phyloP scores from a whole-genome alignment of 1,140 invertebrate species.

The Colletes gigas region DNA sequence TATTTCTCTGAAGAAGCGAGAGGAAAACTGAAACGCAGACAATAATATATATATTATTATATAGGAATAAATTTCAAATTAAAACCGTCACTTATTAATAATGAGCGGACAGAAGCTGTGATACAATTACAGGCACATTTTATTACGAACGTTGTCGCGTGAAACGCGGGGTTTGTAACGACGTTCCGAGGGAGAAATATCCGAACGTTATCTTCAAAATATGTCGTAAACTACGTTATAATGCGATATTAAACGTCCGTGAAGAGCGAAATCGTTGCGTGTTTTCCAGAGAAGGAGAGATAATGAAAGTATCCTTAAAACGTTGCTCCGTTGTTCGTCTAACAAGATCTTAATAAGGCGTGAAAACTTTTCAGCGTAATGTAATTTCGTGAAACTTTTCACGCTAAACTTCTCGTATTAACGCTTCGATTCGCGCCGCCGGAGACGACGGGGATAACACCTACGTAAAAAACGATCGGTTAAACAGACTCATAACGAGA shows the following conservation, averaged over 20 bases:
- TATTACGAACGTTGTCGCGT: neutral
- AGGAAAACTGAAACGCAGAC: too few species aligned
- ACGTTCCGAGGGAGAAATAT: neutral
- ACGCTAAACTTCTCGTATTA: conserved; percentile 51
- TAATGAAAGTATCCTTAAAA: conserved; percentile 21
- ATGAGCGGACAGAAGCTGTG: neutral
- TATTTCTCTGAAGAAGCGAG: too few species aligned
- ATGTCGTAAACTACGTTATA: conserved; percentile 1
- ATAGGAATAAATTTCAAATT: neutral
- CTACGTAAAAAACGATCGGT: conserved; percentile 20
- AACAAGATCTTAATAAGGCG: conserved; percentile 46
- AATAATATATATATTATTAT: too few species aligned
- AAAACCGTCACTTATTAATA: neutral
- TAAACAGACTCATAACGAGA: neutral
- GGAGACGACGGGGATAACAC: conserved; percentile 5
- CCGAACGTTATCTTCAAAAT: neutral
- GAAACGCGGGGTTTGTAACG: neutral
- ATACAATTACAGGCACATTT: conserved; percentile 3
- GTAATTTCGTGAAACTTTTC: conserved; percentile 41
- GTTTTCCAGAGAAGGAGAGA: neutral
- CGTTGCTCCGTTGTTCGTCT: neutral
- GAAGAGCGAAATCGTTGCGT: neutral
- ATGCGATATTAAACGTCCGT: neutral
- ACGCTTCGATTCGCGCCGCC: conserved; percentile 30
- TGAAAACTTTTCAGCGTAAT: conserved; percentile 52